Conservation (phyloP, 2,888 invertebrate species). For the Drepana falcataria region DNA sequence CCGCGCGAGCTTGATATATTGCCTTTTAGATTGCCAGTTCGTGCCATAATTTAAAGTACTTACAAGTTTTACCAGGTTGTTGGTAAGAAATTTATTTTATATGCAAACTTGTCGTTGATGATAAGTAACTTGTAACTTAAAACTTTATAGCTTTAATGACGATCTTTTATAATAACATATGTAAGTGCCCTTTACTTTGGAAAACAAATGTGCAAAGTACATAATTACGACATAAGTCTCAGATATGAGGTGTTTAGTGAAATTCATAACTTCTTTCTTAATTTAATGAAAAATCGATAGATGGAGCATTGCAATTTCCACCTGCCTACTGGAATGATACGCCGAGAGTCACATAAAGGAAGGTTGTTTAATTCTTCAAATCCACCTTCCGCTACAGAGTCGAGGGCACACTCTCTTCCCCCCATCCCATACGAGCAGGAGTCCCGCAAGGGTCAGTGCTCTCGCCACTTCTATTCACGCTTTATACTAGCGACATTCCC, state of each 20-base stretch:
- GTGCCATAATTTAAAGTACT: constrained; percentile 33
- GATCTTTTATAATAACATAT: too few species aligned
- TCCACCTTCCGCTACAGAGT: too few species aligned
- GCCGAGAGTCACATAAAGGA: constrained; percentile 49
- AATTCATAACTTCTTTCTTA: too few species aligned
- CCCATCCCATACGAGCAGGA: too few species aligned
- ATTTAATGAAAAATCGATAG: constrained; percentile 36
- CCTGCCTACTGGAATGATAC: constrained; percentile 50
- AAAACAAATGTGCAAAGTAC: too few species aligned
- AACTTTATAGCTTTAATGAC: constrained; percentile 12
- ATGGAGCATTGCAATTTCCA: constrained; percentile 53
- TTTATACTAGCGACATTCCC: too few species aligned
- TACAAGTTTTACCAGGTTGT: constrained; percentile 21
- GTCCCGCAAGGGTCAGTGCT: too few species aligned
- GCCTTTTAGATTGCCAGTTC: constrained; percentile 40
- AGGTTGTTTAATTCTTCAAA: constrained; percentile 64
- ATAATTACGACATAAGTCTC: too few species aligned
- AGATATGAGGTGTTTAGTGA: too few species aligned
- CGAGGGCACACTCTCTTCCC: too few species aligned
- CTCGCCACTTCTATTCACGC: too few species aligned
- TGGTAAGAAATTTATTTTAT: constrained; percentile 14
- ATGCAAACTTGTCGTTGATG: constrained; percentile 9
- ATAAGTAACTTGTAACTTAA: constrained; percentile 8
- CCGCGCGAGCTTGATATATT: constrained; percentile 39
- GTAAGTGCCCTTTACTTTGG: too few species aligned